phyloP scores from a whole-genome alignment of 2,797 vertebrate species.

The Rhyacichthys aspro region DNA sequence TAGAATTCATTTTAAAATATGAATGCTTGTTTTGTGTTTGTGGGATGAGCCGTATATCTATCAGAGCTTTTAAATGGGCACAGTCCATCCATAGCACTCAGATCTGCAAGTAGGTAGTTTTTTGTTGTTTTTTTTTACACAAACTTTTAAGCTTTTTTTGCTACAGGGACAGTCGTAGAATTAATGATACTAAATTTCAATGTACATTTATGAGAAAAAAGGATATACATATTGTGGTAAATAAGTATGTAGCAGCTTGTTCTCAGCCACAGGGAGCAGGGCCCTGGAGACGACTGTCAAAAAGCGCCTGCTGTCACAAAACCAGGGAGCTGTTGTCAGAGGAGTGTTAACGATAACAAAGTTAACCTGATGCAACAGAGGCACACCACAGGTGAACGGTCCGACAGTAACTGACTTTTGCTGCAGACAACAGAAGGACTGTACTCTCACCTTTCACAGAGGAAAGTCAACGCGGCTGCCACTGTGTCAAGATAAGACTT shows the following conservation, averaged over 20 bases:
- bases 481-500: constrained; percentile 38
- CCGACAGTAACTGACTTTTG: constrained; percentile 61
- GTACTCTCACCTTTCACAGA: constrained; percentile 35
- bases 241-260: constrained; percentile 54
- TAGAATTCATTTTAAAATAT: no score
- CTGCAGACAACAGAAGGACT: constrained; percentile 45
- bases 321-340: constrained; percentile 44
- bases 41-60: no score
- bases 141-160: no score
- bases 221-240: constrained; percentile 36
- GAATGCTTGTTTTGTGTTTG: no score
- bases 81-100: no score
- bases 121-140: no score
- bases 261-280: constrained; percentile 45
- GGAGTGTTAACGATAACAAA: constrained; percentile 62
- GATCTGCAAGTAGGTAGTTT: no score
- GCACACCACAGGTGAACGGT: constrained; percentile 41
- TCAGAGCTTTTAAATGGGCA: no score
- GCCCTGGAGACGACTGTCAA: constrained; percentile 62
- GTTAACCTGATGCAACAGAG: constrained; percentile 48
- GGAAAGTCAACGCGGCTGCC: constrained; percentile 26
- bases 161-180: no score
- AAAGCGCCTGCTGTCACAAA: constrained; percentile 65
- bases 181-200: no score
- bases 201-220: no score